Conservation (phyloP, 2,797 vertebrate genomes). For the Manis javanica region DNA sequence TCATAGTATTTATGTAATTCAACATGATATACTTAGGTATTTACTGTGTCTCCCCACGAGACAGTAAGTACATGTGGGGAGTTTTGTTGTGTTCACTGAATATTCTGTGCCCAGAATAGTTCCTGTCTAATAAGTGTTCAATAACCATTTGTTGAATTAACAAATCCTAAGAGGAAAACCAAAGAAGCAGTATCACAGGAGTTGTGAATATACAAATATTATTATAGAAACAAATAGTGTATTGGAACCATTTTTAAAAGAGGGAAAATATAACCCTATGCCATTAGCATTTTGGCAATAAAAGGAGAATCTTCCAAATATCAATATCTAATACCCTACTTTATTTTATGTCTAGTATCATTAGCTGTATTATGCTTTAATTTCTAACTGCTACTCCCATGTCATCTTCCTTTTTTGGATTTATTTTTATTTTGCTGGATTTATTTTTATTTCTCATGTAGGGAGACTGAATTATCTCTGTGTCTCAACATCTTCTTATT, state of each 20-base stretch:
- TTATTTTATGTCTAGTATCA: slow-evolving; percentile 10
- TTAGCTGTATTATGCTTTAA: background rate
- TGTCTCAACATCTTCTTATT: background rate
- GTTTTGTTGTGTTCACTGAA: background rate
- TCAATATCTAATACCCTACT: background rate
- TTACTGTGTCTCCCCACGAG: background rate
- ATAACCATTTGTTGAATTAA: background rate
- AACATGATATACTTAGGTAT: background rate
- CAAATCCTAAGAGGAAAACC: background rate
- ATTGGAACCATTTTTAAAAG: background rate
- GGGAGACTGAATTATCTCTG: background rate
- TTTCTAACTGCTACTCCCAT: background rate
- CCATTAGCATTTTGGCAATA: background rate
- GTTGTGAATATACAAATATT: background rate
- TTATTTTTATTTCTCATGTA: background rate
- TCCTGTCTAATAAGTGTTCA: background rate
- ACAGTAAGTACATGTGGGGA: background rate
- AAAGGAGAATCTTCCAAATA: background rate
- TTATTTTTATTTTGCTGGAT: background rate
- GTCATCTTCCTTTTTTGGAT: background rate
- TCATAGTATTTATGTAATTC: background rate
- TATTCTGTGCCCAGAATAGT: background rate
- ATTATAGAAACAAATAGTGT: background rate
- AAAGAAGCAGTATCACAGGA: background rate
- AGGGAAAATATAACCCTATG: background rate